These are phyloP conservation scores for Tipula vernalis DNA, from an alignment of 2,888 invertebrate species.

Conservation along the genomic window DNA sequence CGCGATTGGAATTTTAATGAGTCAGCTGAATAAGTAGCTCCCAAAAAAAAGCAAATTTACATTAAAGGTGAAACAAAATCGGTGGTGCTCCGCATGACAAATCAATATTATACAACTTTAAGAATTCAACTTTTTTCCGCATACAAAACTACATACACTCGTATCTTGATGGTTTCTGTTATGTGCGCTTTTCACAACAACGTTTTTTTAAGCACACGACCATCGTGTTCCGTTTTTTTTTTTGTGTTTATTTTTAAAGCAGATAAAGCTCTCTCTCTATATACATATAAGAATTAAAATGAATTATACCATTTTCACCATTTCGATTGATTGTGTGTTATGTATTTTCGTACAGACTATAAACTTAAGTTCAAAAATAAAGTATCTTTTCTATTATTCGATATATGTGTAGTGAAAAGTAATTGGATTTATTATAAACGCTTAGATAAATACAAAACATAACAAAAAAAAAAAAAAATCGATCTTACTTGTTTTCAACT, in stretches of 20 bases:
- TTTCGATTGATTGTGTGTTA: not conserved
- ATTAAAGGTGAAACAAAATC: not conserved
- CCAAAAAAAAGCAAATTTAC: not conserved
- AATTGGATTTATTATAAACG: not conserved
- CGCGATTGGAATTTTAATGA: not conserved
- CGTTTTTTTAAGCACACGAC: not conserved
- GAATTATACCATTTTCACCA: not conserved
- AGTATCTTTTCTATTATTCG: too few species aligned
- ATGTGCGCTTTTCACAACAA: not conserved
- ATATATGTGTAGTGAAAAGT: not conserved
- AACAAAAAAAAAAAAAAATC: not conserved
- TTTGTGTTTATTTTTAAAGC: not conserved
- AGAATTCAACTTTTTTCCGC: too few species aligned
- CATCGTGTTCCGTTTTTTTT: not conserved
- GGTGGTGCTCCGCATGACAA: not conserved
- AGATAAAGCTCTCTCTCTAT: not conserved
- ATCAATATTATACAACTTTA: not conserved
- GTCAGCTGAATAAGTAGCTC: not conserved
- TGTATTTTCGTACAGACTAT: not conserved
- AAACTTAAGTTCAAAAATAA: not conserved
- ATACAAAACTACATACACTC: not conserved
- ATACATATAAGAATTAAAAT: not conserved
- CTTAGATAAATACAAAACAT: not conserved
- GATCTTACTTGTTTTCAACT: not conserved
- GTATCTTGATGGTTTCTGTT: not conserved